Evolutionary conservation across 1,140 invertebrate genomes (phyloP).

Genomic region (Drosophila bifasciata): DNA sequence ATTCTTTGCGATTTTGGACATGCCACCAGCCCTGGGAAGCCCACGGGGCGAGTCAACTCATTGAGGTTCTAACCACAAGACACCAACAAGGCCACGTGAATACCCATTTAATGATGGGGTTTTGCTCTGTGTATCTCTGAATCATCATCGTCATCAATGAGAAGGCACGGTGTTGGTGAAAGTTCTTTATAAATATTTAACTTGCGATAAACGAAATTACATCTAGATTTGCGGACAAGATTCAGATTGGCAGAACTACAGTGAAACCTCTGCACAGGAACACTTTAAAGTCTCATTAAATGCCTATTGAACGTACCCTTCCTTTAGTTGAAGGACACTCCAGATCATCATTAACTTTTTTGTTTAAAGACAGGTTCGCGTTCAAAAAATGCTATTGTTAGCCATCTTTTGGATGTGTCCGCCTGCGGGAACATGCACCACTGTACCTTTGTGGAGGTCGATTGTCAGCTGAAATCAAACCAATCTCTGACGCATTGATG

Average conservation of each 20-base stretch:
- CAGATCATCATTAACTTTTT: background rate
- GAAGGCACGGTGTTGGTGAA: conserved; percentile 30
- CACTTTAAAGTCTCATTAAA: background rate
- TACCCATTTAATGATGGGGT: conserved; percentile 52
- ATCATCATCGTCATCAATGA: conserved; percentile 31
- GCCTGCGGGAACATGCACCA: conserved; percentile 26
- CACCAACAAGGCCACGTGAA: conserved; percentile 17
- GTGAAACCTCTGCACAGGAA: background rate
- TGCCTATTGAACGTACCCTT: background rate
- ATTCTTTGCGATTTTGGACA: conserved; percentile 26
- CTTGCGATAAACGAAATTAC: conserved; percentile 31
- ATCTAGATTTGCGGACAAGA: conserved; percentile 20
- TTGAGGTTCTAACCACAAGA: conserved; percentile 61
- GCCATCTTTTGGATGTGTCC: conserved; percentile 10
- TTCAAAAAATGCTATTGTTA: too few species aligned
- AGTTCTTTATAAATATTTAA: conserved; percentile 54
- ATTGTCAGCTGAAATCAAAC: conserved; percentile 33
- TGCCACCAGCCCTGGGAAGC: conserved; percentile 37
- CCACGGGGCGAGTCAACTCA: conserved; percentile 26
- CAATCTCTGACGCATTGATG: conserved; percentile 62
- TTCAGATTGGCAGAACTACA: background rate
- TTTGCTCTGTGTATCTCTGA: conserved; percentile 27
- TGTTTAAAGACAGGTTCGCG: background rate
- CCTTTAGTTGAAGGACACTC: conserved; percentile 7
- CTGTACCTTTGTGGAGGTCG: conserved; percentile 25